Conservation (phyloP, 1,140 invertebrate species). For the Drosophila ogumai region DNA sequence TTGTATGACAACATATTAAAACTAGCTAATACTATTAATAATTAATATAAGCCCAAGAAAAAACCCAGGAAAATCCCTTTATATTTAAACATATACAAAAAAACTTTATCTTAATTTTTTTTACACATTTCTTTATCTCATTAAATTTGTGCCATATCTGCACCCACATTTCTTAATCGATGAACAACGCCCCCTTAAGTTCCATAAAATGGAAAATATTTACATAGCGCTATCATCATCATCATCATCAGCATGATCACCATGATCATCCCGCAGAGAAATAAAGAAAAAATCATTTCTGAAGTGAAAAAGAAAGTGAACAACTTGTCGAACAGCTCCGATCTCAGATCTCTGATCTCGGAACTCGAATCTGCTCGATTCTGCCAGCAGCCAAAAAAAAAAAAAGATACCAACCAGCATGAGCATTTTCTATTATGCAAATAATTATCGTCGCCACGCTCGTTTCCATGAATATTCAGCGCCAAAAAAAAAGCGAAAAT, state of each 20-base stretch:
- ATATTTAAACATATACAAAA: too few relatives aligned
- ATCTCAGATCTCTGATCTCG: conserved; percentile 5
- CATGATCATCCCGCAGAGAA: conserved; percentile 33
- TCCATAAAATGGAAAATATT: conserved; percentile 25
- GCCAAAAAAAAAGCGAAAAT: conserved; percentile 16
- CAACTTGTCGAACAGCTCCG: conserved; percentile 29
- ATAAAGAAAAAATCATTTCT: conserved; percentile 21
- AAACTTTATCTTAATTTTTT: too few relatives aligned
- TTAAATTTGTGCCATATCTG: not conserved
- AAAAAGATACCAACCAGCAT: conserved; percentile 26
- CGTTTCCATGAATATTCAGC: conserved; percentile 44
- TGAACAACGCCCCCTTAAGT: not conserved
- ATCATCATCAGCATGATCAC: conserved; percentile 14
- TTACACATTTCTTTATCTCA: not conserved
- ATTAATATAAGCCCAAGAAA: too few relatives aligned
- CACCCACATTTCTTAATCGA: conserved; percentile 1
- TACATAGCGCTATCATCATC: conserved; percentile 5
- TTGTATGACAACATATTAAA: too few relatives aligned
- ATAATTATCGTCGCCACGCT: conserved; percentile 27
- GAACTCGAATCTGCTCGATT: conserved; percentile 16
- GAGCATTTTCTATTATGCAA: conserved; percentile 62
- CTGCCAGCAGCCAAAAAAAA: conserved; percentile 32
- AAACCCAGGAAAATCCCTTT: too few relatives aligned
- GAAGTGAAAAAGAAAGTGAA: conserved; percentile 74
- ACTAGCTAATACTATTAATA: too few relatives aligned